A percentile compares a stretch with the other conserved stretches of the same genome.
Conservation (phyloP, 2,797 vertebrate genomes). For the Arremon brunneinucha region DNA sequence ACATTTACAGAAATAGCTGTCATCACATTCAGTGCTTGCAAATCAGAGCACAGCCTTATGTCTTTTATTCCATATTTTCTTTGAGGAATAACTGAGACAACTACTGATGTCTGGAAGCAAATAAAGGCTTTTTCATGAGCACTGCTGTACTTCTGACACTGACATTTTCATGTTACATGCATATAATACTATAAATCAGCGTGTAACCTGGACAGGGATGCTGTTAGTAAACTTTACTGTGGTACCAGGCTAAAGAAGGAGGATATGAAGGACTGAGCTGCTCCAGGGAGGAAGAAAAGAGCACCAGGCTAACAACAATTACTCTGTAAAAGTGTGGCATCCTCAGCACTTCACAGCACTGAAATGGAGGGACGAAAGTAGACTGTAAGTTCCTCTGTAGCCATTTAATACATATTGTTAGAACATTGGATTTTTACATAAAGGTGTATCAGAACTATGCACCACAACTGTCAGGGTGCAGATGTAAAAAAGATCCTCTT, state of each 20-base stretch:
- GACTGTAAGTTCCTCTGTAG: background rate
- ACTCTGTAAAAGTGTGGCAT: background rate
- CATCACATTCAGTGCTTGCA: background rate
- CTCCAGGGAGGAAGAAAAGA: background rate
- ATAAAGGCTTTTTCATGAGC: background rate
- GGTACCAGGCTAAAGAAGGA: background rate
- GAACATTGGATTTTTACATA: background rate
- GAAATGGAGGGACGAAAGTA: background rate
- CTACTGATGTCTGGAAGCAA: background rate
- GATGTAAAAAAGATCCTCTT: background rate
- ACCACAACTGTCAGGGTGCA: background rate
- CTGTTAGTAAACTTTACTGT: background rate
- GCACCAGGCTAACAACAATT: background rate
- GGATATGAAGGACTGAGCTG: background rate
- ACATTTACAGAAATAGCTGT: conserved; percentile 4
- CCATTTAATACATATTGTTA: background rate
- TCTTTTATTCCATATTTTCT: background rate
- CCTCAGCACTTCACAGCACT: background rate
- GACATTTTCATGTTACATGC: background rate
- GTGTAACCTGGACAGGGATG: background rate
- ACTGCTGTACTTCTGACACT: background rate
- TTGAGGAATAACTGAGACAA: background rate
- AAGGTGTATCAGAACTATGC: background rate
- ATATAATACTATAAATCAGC: background rate
- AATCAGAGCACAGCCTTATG: background rate